Base-by-base conservation (phyloP, 2,113 vertebrate species). In the Pelecanus crispus region DNA sequence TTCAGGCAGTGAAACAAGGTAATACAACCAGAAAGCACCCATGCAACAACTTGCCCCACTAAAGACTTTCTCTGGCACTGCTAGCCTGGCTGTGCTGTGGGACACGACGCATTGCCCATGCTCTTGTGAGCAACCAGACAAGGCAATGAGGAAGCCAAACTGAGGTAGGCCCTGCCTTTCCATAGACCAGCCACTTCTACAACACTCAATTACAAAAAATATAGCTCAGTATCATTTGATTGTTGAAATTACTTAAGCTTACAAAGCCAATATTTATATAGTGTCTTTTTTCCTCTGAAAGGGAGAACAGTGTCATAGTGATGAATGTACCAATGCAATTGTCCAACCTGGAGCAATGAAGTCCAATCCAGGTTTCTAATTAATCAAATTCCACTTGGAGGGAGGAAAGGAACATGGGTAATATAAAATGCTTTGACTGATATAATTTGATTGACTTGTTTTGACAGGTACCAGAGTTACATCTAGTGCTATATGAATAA, bases 401-500 rank as follows among this genome's bases (percentile, higher is more conserved):
- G 56, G 28, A 84, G 44, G 73, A 91, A 94, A 85, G 58, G 34
- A 94, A 89, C 49, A 67, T 4, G 22, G 17, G 56, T 75, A 87
- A 79, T 22, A 58, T 34, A 72, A 94, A 94, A 42, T 61, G 42
- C 13, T 82, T 72, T 92, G 36, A 82, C 29, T 68, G 66, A 45
- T 53, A 42, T 1, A 2, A 73, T 40, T 80, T 61, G 66, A 93
- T 58, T 93, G 71, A 95, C 24, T 90, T 95, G 56, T 93, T 97
- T 95, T 96, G 94, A 95, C 78, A 92, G 44, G 36, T 82, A 92
- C 11, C 70, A 36, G 36, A 58, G 90, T n/a, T 86, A 45, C 29
- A 50, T 53, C 28, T 49, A 56, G 53, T n/a, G n/a, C 66, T 65
- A 36, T 32, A 80, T 8, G 55, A 90, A 92, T 62, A 96, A 90